phyloP scores from a whole-genome alignment of 2,797 vertebrate genomes.

The Pipistrellus nathusii region DNA sequence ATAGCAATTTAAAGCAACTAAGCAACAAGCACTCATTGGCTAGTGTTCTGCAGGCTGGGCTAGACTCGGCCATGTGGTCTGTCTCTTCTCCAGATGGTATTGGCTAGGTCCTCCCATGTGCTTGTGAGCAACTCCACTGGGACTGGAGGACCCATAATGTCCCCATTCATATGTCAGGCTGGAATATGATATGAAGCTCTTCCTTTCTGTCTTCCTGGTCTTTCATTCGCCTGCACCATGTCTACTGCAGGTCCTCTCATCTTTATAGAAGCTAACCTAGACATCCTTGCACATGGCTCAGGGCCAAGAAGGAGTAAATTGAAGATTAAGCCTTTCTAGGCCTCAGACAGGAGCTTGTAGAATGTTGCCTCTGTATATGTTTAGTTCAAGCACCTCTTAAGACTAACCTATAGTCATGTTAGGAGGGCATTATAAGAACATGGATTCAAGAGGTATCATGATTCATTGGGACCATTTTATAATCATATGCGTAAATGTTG shows the following conservation, averaged over 20 bases:
- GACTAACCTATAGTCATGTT: background rate
- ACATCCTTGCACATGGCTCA: background rate
- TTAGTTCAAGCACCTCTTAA: background rate
- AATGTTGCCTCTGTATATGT: background rate
- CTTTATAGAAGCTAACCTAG: background rate
- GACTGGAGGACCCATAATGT: background rate
- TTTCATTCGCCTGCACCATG: background rate
- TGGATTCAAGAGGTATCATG: background rate
- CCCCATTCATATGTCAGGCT: background rate
- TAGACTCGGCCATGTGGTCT: background rate
- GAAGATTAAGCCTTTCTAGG: background rate
- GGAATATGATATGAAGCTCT: no score
- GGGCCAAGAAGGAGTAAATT: background rate
- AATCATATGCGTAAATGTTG: background rate
- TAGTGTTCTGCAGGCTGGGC: background rate
- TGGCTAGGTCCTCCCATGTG: background rate
- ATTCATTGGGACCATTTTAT: background rate
- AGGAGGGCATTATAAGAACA: background rate
- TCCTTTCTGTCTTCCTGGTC: background rate
- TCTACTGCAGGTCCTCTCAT: background rate
- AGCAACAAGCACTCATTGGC: background rate
- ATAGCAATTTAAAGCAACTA: slow-evolving; percentile 3
- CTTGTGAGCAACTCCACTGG: background rate
- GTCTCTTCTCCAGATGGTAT: background rate
- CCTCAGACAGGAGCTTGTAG: background rate